Evolutionary conservation across 2,888 invertebrate genomes (phyloP), one percentile per base, ranked within the genome.

Genomic region (Yponomeuta cagnagella): DNA sequence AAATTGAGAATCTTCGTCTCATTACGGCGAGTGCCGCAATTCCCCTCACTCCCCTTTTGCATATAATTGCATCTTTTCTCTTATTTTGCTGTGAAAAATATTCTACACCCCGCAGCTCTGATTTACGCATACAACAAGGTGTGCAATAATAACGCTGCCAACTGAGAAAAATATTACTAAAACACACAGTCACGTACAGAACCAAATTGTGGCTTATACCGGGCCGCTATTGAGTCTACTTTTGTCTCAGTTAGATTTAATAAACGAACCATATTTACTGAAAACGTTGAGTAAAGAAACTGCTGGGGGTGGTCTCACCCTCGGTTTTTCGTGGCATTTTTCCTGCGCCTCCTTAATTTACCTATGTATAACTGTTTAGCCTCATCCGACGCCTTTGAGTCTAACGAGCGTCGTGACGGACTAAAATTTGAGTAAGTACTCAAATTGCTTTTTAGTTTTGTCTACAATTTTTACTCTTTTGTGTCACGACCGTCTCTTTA

Each of bases 81-180:
- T 58, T 58, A 12, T 15, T 58, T 15, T 58, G 15, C 0, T 85
- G 83, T 88, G 85, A 88, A 89, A 89, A 91, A 88, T 87, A 82
- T 79, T 83, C 69, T 70, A 65, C 80, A 88, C 92, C 88, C 80
- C 82, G 77, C 58, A 82, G 90, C 91, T 82, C 89, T 92, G 93
- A 92, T 93, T 93, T 93, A 93, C 92, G 92, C 89, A 87, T 90
- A 87, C 92, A 89, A 87, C 92, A 89, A 90, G 91, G 91, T 91
- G 92, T 90, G 89, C 90, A 90, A 89, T 90, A 92, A 92, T 92
- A 90, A 90, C 80, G 86, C 83, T 79, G 84, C 79, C 63, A 63
- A 58, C 86, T 85, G 82, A 86, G 81, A 86, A 88, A 90, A 90
- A 90, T 88, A 86, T 87, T 87, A 84, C 85, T 81, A 80, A 80